A percentile compares a stretch with the other conserved stretches of the same genome.
phyloP scores from a whole-genome alignment of 2,113 vertebrate genomes.

The Engraulis encrasicolus region DNA sequence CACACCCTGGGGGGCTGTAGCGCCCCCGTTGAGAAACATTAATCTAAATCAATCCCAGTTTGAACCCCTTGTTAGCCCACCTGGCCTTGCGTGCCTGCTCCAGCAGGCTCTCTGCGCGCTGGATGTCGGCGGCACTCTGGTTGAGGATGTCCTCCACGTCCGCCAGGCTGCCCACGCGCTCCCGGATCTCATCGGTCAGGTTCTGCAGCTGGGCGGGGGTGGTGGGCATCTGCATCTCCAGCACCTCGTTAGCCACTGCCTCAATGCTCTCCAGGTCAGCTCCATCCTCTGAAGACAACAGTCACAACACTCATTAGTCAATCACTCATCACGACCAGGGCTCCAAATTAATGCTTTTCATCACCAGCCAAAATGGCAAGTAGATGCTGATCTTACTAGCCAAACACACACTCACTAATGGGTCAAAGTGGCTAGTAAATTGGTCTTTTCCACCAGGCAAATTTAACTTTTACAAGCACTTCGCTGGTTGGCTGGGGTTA shows the following conservation, averaged over 20 bases:
- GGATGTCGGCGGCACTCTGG: constrained; percentile 88
- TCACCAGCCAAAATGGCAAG: too few species aligned
- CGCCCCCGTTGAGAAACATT: too few species aligned
- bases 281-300: constrained; percentile 81
- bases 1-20: too few species aligned
- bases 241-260: constrained; percentile 89
- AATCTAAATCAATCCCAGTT: too few species aligned
- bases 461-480: too few species aligned
- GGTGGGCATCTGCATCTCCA: constrained; percentile 96
- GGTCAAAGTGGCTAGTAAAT: too few species aligned
- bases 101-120: constrained; percentile 85
- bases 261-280: constrained; percentile 95
- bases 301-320: background rate
- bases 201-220: constrained; percentile 90
- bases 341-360: too few species aligned
- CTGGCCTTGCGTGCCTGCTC: constrained; percentile 87
- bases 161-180: constrained; percentile 89
- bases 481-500: too few species aligned
- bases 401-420: too few species aligned
- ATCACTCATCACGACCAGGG: background rate
- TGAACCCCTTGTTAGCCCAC: constrained; percentile 62
- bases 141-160: constrained; percentile 89
- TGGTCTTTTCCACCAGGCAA: too few species aligned
- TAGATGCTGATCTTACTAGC: too few species aligned
- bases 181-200: constrained; percentile 88